Conservation (phyloP, 2,888 invertebrate species). For the Thymelicus acteon region DNA sequence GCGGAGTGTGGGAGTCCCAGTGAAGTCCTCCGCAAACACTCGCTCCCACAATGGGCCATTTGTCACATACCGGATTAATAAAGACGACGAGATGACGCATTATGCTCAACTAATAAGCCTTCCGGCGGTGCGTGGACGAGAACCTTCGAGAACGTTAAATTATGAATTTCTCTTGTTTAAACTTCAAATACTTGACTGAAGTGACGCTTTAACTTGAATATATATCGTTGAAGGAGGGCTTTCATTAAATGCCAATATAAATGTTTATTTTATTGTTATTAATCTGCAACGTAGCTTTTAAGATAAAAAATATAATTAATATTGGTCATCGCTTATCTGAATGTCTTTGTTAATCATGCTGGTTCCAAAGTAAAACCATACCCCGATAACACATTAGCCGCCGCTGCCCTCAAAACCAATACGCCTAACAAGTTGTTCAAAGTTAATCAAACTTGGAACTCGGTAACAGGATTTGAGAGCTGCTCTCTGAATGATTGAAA, state of each 20-base stretch:
- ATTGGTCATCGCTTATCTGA: no score
- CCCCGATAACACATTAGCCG: background rate
- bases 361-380: no score
- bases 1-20: background rate
- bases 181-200: background rate
- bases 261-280: no score
- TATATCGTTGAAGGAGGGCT: no score
- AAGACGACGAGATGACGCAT: slow-evolving; percentile 26
- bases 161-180: slow-evolving; percentile 6
- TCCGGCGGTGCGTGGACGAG: background rate
- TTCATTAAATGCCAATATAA: no score
- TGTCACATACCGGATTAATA: slow-evolving; percentile 33
- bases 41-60: slow-evolving; percentile 20
- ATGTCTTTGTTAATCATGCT: no score
- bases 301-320: no score
- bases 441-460: slow-evolving; percentile 32
- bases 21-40: slow-evolving; percentile 28
- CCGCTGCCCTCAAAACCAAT: slow-evolving; percentile 18
- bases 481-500: slow-evolving; percentile 24
- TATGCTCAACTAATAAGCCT: slow-evolving; percentile 29
- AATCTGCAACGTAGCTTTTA: no score
- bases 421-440: slow-evolving; percentile 28
- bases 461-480: slow-evolving; percentile 23
- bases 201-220: no score
- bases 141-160: slow-evolving; percentile 9